Conservation (phyloP, 2,888 invertebrate genomes). For the Drosophila ezoana region DNA sequence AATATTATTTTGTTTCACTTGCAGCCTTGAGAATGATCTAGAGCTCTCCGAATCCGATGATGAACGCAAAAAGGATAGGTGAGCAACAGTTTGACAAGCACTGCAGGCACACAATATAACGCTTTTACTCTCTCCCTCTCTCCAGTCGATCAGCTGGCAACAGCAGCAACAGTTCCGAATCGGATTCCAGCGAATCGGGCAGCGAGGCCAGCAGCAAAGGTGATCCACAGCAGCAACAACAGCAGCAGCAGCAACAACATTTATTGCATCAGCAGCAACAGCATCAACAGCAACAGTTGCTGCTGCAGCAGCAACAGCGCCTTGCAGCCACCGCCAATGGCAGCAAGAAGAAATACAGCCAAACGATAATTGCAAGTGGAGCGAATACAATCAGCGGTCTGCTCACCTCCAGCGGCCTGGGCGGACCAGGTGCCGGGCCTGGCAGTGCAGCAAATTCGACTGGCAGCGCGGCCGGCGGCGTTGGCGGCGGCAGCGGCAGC, state of each 20-base stretch:
- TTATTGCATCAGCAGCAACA: slow-evolving; percentile 38
- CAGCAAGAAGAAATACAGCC: slow-evolving; percentile 68
- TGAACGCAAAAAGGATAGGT: slow-evolving; percentile 86
- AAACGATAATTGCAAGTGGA: slow-evolving; percentile 72
- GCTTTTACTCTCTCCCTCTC: neutral
- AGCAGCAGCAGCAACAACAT: slow-evolving; percentile 34
- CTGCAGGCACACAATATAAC: neutral
- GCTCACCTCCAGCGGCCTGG: slow-evolving; percentile 61
- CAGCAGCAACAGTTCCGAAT: slow-evolving; percentile 86
- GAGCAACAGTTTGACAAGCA: slow-evolving; percentile 33
- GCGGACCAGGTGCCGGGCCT: slow-evolving; percentile 25
- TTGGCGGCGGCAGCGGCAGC: slow-evolving; percentile 11
- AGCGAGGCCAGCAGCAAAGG: slow-evolving; percentile 83
- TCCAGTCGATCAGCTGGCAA: slow-evolving; percentile 84
- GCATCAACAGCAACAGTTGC: slow-evolving; percentile 45
- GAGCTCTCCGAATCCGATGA: slow-evolving; percentile 93
- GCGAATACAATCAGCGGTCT: slow-evolving; percentile 74
- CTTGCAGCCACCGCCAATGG: slow-evolving; percentile 44
- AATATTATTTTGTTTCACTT: neutral
- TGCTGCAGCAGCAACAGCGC: slow-evolving; percentile 30
- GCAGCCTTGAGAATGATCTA: slow-evolving; percentile 88
- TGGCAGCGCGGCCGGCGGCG: slow-evolving; percentile 6
- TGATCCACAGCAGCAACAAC: slow-evolving; percentile 64
- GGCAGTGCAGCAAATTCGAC: slow-evolving; percentile 21
- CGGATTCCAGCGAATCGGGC: slow-evolving; percentile 84